A percentile compares a stretch with the other conserved stretches of the same genome.
Conservation (phyloP, 2,888 invertebrate species). For the Thyatira batis region DNA sequence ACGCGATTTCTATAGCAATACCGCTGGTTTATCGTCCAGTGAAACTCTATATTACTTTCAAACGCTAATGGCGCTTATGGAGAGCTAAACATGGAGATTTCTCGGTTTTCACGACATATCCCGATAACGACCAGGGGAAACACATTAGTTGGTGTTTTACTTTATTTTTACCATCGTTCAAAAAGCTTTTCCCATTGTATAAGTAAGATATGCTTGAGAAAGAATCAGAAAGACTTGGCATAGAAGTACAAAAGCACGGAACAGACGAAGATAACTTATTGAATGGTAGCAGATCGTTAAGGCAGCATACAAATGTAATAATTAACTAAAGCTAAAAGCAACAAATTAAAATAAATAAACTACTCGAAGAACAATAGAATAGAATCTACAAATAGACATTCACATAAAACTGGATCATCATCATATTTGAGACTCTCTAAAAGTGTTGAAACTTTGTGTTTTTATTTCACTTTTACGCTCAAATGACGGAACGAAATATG, state of each 20-base stretch:
- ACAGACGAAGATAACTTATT: no score
- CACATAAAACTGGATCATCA: not conserved
- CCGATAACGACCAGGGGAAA: not conserved
- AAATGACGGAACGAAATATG: not conserved
- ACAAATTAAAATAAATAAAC: not conserved
- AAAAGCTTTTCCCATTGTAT: no score
- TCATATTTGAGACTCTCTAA: not conserved
- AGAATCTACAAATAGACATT: not conserved
- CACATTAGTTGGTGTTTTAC: no score
- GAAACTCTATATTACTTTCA: conserved; percentile 5
- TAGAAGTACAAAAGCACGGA: no score
- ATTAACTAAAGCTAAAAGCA: no score
- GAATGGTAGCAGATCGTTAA: no score
- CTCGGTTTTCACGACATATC: not conserved
- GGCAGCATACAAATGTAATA: no score
- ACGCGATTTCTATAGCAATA: conserved; percentile 6
- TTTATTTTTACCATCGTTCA: no score
- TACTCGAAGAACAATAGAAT: not conserved
- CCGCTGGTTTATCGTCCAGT: not conserved
- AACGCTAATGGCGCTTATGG: not conserved
- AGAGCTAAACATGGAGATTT: not conserved
- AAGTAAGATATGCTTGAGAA: no score
- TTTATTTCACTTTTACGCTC: not conserved
- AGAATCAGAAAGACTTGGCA: no score
- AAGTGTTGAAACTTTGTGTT: not conserved